These are phyloP conservation scores for Ethmia dodecea DNA, from an alignment of 2,888 invertebrate genomes.

Conservation along the genomic window DNA sequence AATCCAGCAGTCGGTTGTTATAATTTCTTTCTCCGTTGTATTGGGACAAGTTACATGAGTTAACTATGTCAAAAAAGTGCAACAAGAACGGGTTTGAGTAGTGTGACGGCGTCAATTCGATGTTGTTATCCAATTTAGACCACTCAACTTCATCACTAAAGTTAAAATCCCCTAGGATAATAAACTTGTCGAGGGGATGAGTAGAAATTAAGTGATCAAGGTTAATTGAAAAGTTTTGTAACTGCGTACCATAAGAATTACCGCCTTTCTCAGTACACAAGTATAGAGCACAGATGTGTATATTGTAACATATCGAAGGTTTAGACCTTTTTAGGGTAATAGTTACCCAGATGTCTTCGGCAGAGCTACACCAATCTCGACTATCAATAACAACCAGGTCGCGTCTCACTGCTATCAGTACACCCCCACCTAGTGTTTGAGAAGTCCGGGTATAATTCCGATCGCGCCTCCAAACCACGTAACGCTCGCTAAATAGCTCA, in stretches of 20 bases:
- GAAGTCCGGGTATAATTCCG: conserved; percentile 7
- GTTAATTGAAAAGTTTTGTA: not conserved
- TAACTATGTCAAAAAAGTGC: no score
- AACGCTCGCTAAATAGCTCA: conserved; percentile 12
- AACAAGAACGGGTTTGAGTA: no score
- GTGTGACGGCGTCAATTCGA: no score
- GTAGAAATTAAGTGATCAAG: not conserved
- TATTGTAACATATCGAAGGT: not conserved
- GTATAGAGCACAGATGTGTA: not conserved
- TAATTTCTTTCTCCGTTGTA: not conserved
- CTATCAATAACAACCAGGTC: not conserved
- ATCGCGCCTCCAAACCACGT: conserved; percentile 12
- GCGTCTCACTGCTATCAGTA: conserved; percentile 7
- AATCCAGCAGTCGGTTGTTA: conserved; percentile 1
- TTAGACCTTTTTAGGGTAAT: not conserved
- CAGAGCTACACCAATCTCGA: conserved; percentile 9
- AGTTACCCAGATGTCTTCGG: conserved; percentile 15
- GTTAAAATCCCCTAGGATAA: conserved; percentile 5
- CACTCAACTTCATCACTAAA: not conserved
- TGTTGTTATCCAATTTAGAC: no score
- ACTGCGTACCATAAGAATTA: not conserved
- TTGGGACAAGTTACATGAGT: no score
- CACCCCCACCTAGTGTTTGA: conserved; percentile 9
- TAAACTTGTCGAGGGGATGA: not conserved
- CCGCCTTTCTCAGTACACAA: not conserved